Base-by-base conservation (phyloP, 2,113 vertebrate genomes). In the Tachuris rubrigastra region DNA sequence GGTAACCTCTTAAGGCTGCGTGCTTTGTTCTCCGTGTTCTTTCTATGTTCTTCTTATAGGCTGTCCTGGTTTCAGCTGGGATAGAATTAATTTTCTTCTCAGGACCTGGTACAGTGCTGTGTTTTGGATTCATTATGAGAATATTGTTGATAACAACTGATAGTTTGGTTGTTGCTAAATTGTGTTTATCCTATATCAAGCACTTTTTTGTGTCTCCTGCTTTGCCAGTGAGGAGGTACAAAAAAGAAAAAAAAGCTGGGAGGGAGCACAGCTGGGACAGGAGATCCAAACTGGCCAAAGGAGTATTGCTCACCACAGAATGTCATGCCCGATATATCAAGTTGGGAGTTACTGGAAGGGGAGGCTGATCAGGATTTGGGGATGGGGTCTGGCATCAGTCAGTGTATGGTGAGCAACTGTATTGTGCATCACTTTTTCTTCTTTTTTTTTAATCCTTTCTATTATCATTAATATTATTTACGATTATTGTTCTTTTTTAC, bases 321-420 rank as follows among this genome's bases (percentile, higher is more conserved):
- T 56, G 58, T 22, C 76, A 31, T 17, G 21, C 31, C 41, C 58
- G 33, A 31, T 7, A 3, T 42, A 42, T 35, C 60, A 73, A 60
- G 31, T 88, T 67, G 42, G 41, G 49, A 63, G 41, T 41, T 11
- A 49, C 25, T 1, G 66, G 30, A 65, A 65, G 17, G 21, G n/a
- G n/a, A 25, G 69, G 13, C 41, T 0, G 0, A 8, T 9, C 0
- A 0, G 75, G 35, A 25, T 42, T 56, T 31, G 27, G 12, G 30
- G 20, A 22, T 35, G 31, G 35, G 9, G 2, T 49, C 58, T 80
- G 58, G 14, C 24, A 71, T 25, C 75, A 41, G 56, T 24, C 65
- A 71, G 10, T 55, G 47, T 9, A 9, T 35, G 67, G 10, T 73
- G 24, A 65, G 50, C 31, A 58, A 66, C 22, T 66, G 21, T 35